These are phyloP conservation scores for Bos javanicus DNA, from an alignment of 2,113 vertebrate species.

Conservation along the genomic window DNA sequence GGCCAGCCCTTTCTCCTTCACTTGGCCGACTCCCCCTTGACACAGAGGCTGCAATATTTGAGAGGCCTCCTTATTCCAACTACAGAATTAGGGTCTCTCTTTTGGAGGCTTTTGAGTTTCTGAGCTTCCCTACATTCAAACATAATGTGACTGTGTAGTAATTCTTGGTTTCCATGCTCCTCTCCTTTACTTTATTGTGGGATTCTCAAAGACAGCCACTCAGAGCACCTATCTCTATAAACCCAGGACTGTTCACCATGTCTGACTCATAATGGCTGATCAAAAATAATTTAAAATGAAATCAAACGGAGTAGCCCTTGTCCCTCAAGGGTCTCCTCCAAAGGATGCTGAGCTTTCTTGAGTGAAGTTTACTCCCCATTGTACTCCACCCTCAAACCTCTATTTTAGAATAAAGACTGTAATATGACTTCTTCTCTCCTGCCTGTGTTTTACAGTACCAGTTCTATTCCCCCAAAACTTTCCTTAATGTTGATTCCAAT, in stretches of 20 bases:
- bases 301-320: background rate
- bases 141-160: background rate
- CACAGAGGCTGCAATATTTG: background rate
- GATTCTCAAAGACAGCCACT: background rate
- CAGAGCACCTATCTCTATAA: background rate
- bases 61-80: background rate
- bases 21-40: background rate
- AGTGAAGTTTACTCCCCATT: background rate
- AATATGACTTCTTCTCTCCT: background rate
- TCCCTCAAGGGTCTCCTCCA: background rate
- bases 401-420: background rate
- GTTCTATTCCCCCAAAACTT: background rate
- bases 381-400: background rate
- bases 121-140: background rate
- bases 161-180: background rate
- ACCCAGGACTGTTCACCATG: background rate
- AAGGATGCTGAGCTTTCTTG: background rate
- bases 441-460: background rate
- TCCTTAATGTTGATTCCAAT: background rate
- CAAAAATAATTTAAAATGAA: background rate
- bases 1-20: background rate
- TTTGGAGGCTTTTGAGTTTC: background rate
- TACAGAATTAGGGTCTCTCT: background rate
- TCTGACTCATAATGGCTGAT: background rate
- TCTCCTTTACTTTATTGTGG: background rate